Evolutionary conservation across 2,113 vertebrate genomes (phyloP).

Genomic region (Capricornis sumatraensis): DNA sequence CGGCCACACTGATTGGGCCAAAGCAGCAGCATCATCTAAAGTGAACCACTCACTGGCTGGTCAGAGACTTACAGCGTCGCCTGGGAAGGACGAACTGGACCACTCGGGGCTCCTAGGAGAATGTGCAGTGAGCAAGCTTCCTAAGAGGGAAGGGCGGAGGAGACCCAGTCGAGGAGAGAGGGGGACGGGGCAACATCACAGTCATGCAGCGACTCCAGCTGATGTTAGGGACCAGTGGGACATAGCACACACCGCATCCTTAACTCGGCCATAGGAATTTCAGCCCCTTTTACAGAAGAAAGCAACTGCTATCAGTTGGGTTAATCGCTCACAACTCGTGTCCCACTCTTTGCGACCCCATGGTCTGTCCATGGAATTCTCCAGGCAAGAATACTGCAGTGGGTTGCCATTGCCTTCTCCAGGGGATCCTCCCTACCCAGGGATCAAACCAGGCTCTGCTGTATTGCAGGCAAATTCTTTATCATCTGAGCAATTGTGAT

Average conservation of each 20-base stretch:
- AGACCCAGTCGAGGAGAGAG: neutral
- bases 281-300: neutral
- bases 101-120: neutral
- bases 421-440: neutral
- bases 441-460: too few species aligned
- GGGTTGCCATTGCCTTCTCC: neutral
- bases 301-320: neutral
- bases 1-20: neutral
- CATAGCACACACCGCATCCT: rapidly evolving
- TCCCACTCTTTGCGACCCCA: neutral
- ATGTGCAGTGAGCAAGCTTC: neutral
- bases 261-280: neutral
- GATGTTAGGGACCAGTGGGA: neutral
- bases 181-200: rapidly evolving
- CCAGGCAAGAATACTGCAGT: neutral
- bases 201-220: rapidly evolving
- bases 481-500: neutral
- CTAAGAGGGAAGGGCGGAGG: neutral
- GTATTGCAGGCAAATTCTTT: neutral
- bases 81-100: neutral
- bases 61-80: rapidly evolving
- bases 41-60: neutral
- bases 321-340: neutral
- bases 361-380: neutral
- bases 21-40: neutral